phyloP scores from a whole-genome alignment of 2,797 vertebrate genomes.

The Brachyalestes nurse region DNA sequence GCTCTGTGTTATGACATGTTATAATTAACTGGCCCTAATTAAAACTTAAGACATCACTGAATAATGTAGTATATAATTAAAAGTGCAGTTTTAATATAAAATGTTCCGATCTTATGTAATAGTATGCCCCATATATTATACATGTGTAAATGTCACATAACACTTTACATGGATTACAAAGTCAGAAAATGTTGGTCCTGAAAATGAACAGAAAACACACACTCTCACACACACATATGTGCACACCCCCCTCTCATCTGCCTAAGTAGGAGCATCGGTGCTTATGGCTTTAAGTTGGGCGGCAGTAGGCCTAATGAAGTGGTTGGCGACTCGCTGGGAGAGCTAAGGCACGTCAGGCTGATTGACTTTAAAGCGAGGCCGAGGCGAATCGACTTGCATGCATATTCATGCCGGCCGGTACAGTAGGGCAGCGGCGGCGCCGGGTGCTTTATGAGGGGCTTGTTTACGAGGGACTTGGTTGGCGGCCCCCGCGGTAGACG shows the following conservation, averaged over 20 bases:
- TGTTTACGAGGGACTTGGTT: constrained; percentile 38
- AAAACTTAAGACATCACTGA: no score
- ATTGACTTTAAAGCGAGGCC: constrained; percentile 53
- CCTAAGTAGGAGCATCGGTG: constrained; percentile 40
- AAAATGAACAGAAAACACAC: constrained; percentile 7
- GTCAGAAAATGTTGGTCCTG: neutral
- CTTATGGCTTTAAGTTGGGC: constrained; percentile 32
- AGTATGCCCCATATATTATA: neutral
- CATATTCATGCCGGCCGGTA: constrained; percentile 72
- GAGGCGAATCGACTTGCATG: constrained; percentile 61
- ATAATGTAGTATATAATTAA: no score
- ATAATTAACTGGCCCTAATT: no score
- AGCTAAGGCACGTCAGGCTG: constrained; percentile 54
- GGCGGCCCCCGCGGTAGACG: constrained; percentile 16
- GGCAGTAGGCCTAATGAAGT: constrained; percentile 62
- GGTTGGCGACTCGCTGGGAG: constrained; percentile 54
- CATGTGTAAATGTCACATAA: neutral
- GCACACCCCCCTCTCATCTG: constrained; percentile 43
- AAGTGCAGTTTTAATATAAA: no score
- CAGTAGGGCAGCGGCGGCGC: constrained; percentile 36
- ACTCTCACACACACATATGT: constrained; percentile 53
- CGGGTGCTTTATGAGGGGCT: constrained; percentile 34
- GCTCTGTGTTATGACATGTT: no score
- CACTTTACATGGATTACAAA: neutral
- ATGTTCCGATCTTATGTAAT: neutral